Conservation (phyloP, 2,797 vertebrate species). For the Hippoglossus hippoglossus region DNA sequence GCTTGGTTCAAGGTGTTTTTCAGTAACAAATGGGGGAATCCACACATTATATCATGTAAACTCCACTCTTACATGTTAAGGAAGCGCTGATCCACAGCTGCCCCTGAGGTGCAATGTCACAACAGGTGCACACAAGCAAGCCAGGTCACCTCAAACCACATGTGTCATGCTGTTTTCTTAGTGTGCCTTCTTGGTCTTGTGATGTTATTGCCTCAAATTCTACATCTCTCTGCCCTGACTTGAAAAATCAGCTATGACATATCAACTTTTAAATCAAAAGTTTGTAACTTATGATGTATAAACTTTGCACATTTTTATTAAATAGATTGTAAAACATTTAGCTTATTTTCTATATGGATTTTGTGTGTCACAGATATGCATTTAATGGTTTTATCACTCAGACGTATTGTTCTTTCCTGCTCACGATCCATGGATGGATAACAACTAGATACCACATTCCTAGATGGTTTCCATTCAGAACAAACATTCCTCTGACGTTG, state of each 20-base stretch:
- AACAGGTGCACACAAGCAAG: no score
- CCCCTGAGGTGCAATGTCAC: no score
- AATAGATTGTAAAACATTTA: no score
- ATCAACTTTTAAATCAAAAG: no score
- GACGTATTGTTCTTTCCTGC: not conserved
- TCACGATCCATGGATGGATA: not conserved
- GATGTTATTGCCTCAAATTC: not conserved
- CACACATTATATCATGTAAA: not conserved
- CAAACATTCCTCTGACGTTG: not conserved
- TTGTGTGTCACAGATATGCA: not conserved
- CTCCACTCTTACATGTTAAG: no score
- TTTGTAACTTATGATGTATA: no score
- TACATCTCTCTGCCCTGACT: not conserved
- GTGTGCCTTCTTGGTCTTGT: no score
- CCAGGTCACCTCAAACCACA: no score
- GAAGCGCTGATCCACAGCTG: no score
- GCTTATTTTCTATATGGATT: no score
- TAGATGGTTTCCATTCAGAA: not conserved
- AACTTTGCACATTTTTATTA: no score
- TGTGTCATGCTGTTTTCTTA: constrained; percentile 10
- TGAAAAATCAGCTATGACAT: no score
- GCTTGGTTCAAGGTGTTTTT: constrained; percentile 6
- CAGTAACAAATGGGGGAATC: not conserved
- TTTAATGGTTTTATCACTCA: not conserved
- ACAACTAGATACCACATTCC: not conserved